Evolutionary conservation across 2,888 invertebrate genomes (phyloP).

Genomic region (Sarcophaga rosellei): DNA sequence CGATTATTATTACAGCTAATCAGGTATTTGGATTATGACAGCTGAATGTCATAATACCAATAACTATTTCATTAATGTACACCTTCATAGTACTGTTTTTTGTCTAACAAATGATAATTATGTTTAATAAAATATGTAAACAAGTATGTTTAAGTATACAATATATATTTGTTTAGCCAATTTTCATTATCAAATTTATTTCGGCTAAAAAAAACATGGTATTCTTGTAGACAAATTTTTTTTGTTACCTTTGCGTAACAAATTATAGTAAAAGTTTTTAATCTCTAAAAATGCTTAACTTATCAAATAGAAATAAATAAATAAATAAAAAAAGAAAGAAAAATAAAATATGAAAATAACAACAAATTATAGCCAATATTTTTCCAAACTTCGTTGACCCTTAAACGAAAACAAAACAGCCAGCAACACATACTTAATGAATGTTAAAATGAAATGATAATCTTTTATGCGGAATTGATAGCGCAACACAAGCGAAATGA

Average conservation of each 20-base stretch:
- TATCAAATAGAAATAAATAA: constrained; percentile 42
- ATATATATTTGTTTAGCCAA: constrained; percentile 9
- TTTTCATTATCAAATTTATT: constrained; percentile 23
- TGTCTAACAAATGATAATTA: too few relatives aligned
- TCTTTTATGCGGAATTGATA: constrained; percentile 48
- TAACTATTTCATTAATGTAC: too few relatives aligned
- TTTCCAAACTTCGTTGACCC: constrained; percentile 49
- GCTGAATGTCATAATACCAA: too few relatives aligned
- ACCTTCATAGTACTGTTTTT: too few relatives aligned
- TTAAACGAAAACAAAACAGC: constrained; percentile 7
- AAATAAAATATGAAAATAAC: background rate
- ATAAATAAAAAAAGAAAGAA: background rate
- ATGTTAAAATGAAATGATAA: constrained; percentile 52
- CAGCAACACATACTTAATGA: too few relatives aligned
- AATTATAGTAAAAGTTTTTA: background rate
- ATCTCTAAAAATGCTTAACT: constrained; percentile 10
- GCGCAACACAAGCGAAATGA: background rate
- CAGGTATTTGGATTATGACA: too few relatives aligned
- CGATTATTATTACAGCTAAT: too few relatives aligned
- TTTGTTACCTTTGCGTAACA: background rate
- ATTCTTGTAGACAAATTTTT: background rate
- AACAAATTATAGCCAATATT: constrained; percentile 16
- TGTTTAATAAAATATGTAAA: too few relatives aligned
- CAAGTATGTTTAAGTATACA: too few relatives aligned
- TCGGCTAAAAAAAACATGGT: background rate